Evolutionary conservation across 2,113 vertebrate species (phyloP), one percentile per base, ranked within the genome.

Genomic region (Bothrops jararaca): DNA sequence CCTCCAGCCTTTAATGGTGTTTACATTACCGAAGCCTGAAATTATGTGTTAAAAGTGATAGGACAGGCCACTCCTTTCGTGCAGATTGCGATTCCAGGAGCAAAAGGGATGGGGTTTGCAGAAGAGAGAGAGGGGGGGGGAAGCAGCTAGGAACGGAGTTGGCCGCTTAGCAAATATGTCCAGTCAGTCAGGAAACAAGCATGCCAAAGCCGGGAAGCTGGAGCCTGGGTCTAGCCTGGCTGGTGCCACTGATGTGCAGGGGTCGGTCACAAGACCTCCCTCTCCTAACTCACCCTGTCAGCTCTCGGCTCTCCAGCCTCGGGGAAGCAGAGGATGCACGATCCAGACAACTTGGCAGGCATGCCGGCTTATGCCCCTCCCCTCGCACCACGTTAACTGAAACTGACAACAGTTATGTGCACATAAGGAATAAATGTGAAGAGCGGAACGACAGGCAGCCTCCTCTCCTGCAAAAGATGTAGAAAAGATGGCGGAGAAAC

Each of bases 181-280:
- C 90, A 89, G 94, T 95, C 93, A 80, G 69, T 93, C 92, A 94
- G 97, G 97, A 98, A 94, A 91, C 94, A 26, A 56, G 93, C 80
- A 93, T 97, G 96, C 96, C 97, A 96, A 95, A 88, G 95, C 96
- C 80, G 60, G 95, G 85, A 95, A 95, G 94, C 94, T 88, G 94
- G 97, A 97, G 96, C 96, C 94, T 86, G 34, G 95, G 97, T 95
- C 96, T 95, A 97, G 97, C 95, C 97, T 92, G n/a, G 26, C 91
- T 93, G 96, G 97, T 98, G 97, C 97, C 98, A 97, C 96, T 94
- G 94, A 96, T 96, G 97, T 96, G 94, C 95, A 95, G 92, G 95
- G 93, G 95, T 97, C 87, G 80, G 95, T 97, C 96, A 93, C 93
- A 95, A 94, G 95, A 93, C 93, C 92, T 91, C 57, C 93, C 95